Evolutionary conservation across 2,797 vertebrate species (phyloP).

Genomic region (Falco naumanni): DNA sequence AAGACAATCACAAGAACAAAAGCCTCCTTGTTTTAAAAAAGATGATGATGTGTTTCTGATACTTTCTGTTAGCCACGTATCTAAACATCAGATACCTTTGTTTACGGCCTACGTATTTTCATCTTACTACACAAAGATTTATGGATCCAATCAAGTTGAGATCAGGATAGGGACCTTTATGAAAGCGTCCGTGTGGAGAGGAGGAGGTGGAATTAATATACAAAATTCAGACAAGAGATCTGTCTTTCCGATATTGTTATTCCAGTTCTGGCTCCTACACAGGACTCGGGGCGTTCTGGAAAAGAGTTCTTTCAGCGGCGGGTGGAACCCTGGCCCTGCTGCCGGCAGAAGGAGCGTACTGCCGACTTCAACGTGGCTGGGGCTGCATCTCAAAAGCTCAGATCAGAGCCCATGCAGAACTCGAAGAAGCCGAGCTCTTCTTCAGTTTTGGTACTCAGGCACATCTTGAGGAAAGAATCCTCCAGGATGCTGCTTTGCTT

Average conservation of each 20-base stretch:
- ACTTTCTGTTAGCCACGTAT: conserved; percentile 43
- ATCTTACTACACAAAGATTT: conserved; percentile 20
- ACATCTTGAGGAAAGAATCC: background rate
- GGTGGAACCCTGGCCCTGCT: background rate
- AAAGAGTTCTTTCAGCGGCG: background rate
- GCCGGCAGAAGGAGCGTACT: background rate
- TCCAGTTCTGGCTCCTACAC: background rate
- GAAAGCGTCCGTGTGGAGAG: background rate
- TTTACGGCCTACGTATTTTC: conserved; percentile 17
- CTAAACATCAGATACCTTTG: conserved; percentile 33
- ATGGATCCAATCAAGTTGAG: background rate
- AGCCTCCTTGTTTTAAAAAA: conserved; percentile 43
- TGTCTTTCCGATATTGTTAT: conserved; percentile 24
- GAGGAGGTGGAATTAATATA: conserved; percentile 15
- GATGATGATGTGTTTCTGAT: conserved; percentile 63
- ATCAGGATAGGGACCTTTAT: background rate
- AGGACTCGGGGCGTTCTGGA: background rate
- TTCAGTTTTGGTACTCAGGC: background rate
- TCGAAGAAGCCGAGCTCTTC: background rate
- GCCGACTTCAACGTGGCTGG: background rate
- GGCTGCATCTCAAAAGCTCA: background rate
- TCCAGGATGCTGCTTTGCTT: background rate
- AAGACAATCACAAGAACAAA: conserved; percentile 69
- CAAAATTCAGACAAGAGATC: background rate
- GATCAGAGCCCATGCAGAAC: background rate